Evolutionary conservation across 2,113 vertebrate species (phyloP), one percentile per base, ranked within the genome.

Genomic region (Larimichthys polyactis): DNA sequence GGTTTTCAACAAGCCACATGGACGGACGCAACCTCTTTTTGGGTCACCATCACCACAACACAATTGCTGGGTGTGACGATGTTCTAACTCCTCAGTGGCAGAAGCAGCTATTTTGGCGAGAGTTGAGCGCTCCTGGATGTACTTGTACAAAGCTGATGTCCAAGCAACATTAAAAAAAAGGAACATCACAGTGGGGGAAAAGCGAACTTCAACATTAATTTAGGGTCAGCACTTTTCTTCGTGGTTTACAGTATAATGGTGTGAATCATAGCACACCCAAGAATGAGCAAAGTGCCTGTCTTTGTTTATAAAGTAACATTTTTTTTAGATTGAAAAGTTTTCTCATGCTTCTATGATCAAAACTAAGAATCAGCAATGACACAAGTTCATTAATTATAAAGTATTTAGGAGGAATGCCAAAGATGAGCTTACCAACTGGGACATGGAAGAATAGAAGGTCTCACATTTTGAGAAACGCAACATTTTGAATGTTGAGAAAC

Each of bases 61-160:
- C 91, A 94, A 92, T 93, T 91, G 82, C 90, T 90, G 90, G 90
- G 82, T 90, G 81, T 92, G 89, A 91, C 90, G 67, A 69, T 15
- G 76, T 91, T 80, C 75, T 63, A 55, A 73, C 75, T 87, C 87
- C 24, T 57, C 55, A 67, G 74, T 66, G 73, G 83, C 85, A 86
- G 67, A 79, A 63, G 79, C 72, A 84, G 85, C 79, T 84, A 83
- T 91, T 93, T 91, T 89, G 84, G 87, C 84, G 58, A 43, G 59
- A 71, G 59, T 19, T 11, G 20, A 85, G 78, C 1, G 22, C 65
- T 82, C 43, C 73, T 52, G 62, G 32, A 32, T 62, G 60, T n/a
- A 69, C 79, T 55, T 52, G 57, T 44, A 74, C 72, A 68, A 74
- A 83, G 66, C 65, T 32, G 27, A 60, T 59, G 65, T 71, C 24